These are phyloP conservation scores for Gavia stellata DNA, from an alignment of 2,113 vertebrate species.

Conservation along the genomic window DNA sequence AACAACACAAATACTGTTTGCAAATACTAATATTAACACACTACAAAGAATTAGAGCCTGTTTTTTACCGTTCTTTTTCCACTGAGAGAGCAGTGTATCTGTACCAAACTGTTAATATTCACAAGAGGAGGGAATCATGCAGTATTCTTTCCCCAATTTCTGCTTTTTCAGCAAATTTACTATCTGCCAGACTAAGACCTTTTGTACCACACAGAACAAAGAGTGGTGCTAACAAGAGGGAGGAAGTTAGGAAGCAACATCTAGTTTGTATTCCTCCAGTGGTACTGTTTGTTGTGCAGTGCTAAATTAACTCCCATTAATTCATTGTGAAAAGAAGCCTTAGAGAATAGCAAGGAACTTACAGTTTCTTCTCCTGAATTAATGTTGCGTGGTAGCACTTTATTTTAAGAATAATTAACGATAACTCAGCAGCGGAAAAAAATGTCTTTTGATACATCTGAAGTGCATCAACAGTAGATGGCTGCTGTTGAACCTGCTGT, in stretches of 20 bases:
- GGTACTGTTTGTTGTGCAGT: conserved; percentile 9
- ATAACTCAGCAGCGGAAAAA: not conserved
- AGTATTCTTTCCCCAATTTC: not conserved
- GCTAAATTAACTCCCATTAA: conserved; percentile 68
- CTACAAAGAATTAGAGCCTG: not conserved
- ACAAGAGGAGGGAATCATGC: not conserved
- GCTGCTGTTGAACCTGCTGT: not conserved
- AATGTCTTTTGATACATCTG: not conserved
- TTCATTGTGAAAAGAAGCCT: conserved; percentile 65
- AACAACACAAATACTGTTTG: not conserved
- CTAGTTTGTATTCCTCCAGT: conserved; percentile 45
- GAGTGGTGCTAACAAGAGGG: not conserved
- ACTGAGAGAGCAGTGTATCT: not conserved
- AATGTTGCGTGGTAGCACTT: conserved; percentile 15
- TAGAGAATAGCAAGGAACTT: conserved; percentile 50
- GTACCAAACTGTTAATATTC: not conserved
- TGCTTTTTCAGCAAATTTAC: not conserved
- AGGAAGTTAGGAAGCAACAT: not conserved
- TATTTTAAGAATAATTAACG: conserved; percentile 59
- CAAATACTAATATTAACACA: not conserved
- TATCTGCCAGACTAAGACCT: not conserved
- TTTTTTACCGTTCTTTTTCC: not conserved
- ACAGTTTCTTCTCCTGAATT: conserved; percentile 50
- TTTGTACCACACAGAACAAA: not conserved
- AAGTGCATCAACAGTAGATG: not conserved